Conservation (phyloP, 1,140 invertebrate species). For the Papilio aristodemus region DNA sequence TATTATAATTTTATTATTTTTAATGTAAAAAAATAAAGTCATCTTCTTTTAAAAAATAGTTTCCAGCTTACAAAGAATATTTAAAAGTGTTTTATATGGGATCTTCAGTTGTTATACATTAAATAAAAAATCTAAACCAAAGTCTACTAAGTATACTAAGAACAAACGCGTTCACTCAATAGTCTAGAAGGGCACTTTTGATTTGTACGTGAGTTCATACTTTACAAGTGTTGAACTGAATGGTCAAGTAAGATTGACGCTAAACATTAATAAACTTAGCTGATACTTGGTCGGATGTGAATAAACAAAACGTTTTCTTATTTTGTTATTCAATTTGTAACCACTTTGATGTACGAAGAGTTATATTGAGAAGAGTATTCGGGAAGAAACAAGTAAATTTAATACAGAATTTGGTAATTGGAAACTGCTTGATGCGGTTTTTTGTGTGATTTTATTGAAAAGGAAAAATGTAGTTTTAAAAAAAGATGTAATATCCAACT, state of each 20-base stretch:
- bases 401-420: too few species aligned
- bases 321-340: background rate
- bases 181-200: background rate
- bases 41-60: too few species aligned
- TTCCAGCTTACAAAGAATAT: too few species aligned
- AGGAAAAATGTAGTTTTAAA: too few species aligned
- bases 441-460: too few species aligned
- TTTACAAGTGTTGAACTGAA: constrained; percentile 14
- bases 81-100: too few species aligned
- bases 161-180: constrained; percentile 17
- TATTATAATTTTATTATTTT: constrained; percentile 22
- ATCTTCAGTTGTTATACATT: too few species aligned
- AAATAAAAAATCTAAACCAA: constrained; percentile 24
- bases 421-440: too few species aligned
- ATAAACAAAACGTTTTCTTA: background rate
- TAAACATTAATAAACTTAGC: constrained; percentile 1
- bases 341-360: background rate
- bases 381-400: too few species aligned
- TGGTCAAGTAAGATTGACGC: constrained; percentile 17
- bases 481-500: too few species aligned
- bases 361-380: background rate
- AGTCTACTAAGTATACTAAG: constrained; percentile 7
- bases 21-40: background rate
- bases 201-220: constrained; percentile 24
- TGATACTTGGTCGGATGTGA: background rate